Base-by-base conservation (phyloP, 1,140 invertebrate species). In the Drosophila obscura region DNA sequence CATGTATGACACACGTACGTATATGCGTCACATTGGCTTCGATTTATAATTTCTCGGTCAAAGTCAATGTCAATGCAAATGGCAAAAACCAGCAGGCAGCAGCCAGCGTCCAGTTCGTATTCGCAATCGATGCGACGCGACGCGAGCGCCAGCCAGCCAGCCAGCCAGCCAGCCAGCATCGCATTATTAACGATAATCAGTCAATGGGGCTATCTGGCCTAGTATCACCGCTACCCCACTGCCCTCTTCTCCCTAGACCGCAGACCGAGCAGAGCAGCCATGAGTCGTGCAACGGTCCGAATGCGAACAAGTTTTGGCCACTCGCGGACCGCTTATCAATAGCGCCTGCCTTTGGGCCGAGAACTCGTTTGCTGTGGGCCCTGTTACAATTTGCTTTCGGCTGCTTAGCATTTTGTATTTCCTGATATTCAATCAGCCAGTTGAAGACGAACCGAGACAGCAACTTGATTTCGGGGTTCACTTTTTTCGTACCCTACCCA, bases 21-120 rank as follows among this genome's bases (percentile, higher is more conserved):
- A 11, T 72, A 82, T 87, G 71, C 78, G 75, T 80, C 83, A 68
- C 75, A 67, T 88, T 87, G 83, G 62, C 78, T 87, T 71, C 73
- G 64, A 87, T 85, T 80, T 82, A 71, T 71, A 68, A 80, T 90
- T 90, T 90, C 67, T 90, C 87, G 87, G 87, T 90, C 87, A 90
- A 90, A 90, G 87, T 90, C 87, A 90, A 90, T 90, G 87, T 83
- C 87, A 90, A 90, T 90, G 82, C 67, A 80, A 88, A 90, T 87
- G 78, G 56, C 59, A 46, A 68, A 81, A 87, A 73, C 31, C 66
- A 69, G 66, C 66, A 57, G 57, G 58, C 52, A 41, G 66, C 66
- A 57, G 57, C 53, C 52, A 41, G 60, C 35, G 35, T 39, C 35
- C 35, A 72, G 52, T 31, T 58, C 67, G 31, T 31, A 43, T 31